Evolutionary conservation across 92 coral and sea anemone genomes (phyloP).

Genomic region (Meandrina meandrites): DNA sequence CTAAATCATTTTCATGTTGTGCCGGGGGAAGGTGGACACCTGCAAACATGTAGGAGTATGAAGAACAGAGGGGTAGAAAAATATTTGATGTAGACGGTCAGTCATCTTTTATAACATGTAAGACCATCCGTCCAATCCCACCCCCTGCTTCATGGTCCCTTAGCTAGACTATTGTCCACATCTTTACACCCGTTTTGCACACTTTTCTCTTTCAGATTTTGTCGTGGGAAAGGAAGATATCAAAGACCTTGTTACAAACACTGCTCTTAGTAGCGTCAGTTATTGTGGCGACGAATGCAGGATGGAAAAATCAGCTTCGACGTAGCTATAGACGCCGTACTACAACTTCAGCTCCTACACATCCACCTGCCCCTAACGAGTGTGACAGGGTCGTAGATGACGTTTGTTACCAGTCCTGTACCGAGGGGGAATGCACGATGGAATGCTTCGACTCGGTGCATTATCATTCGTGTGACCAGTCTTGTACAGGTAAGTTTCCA

Average conservation of each 20-base stretch:
- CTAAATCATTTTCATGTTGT: too few relatives aligned
- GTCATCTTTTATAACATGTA: too few relatives aligned
- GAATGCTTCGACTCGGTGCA: neutral
- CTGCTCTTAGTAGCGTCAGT: neutral
- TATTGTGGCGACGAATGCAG: neutral
- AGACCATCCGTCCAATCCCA: too few relatives aligned
- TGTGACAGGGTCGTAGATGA: neutral
- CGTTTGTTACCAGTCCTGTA: neutral
- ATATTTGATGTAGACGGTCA: too few relatives aligned
- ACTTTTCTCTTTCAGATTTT: neutral
- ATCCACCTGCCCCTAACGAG: neutral
- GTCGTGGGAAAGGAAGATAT: neutral
- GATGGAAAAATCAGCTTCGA: neutral
- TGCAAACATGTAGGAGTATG: too few relatives aligned
- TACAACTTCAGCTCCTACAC: neutral
- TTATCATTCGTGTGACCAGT: constrained; percentile 21
- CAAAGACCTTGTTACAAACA: neutral
- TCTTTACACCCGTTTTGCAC: neutral
- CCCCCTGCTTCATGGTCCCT: too few relatives aligned
- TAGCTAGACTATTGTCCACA: too few relatives aligned
- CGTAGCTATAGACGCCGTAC: too few relatives aligned
- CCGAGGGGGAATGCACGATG: neutral
- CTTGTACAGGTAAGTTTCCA: constrained; percentile 18
- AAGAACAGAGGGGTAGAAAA: too few relatives aligned
- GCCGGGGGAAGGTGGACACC: too few relatives aligned